Conservation (phyloP, 2,888 invertebrate species). For the Meandrusa payeni region DNA sequence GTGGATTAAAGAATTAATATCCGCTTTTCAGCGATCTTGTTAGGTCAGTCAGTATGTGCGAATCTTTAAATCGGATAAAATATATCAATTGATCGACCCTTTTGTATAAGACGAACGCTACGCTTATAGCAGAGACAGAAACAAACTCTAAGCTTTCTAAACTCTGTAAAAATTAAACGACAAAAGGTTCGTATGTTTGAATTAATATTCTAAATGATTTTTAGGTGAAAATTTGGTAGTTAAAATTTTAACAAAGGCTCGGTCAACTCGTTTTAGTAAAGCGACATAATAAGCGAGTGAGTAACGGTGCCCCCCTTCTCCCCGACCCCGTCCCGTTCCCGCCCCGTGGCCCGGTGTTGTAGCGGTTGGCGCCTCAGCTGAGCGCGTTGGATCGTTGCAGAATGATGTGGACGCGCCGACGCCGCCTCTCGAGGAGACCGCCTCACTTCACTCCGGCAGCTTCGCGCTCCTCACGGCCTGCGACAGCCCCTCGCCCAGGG, state of each 20-base stretch:
- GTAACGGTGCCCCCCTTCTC: conserved; percentile 56
- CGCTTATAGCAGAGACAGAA: too few relatives aligned
- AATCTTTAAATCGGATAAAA: too few relatives aligned
- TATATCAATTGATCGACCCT: too few relatives aligned
- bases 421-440: conserved; percentile 61
- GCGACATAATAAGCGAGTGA: conserved; percentile 54
- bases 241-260: conserved; percentile 33
- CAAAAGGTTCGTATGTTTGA: too few relatives aligned
- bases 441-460: conserved; percentile 40
- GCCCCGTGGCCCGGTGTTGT: conserved; percentile 47
- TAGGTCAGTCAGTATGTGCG: too few relatives aligned
- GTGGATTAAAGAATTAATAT: too few relatives aligned
- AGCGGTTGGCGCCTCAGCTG: conserved; percentile 67
- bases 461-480: conserved; percentile 45
- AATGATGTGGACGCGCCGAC: conserved; percentile 78
- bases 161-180: too few relatives aligned
- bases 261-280: conserved; percentile 41
- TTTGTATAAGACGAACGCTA: too few relatives aligned
- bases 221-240: too few relatives aligned
- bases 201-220: too few relatives aligned
- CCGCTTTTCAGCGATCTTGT: too few relatives aligned
- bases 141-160: too few relatives aligned
- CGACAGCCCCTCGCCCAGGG: conserved; percentile 30
- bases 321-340: conserved; percentile 28
- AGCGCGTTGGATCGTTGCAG: conserved; percentile 77